Conservation (phyloP, 2,797 vertebrate genomes). For the Cynopterus sphinx region DNA sequence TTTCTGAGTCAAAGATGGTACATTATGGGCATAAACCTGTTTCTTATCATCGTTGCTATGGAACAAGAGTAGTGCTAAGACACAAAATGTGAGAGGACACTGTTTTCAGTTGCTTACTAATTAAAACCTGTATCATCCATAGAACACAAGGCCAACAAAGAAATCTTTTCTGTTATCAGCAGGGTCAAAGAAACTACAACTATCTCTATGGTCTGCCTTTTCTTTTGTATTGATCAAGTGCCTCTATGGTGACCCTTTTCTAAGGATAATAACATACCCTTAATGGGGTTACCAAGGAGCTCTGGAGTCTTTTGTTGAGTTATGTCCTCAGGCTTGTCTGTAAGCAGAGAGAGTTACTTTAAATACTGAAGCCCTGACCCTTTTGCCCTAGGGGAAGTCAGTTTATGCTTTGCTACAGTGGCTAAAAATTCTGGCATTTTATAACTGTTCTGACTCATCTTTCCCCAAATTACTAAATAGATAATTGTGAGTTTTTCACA, state of each 20-base stretch:
- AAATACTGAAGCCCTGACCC: not conserved
- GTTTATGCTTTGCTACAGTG: not conserved
- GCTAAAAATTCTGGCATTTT: not conserved
- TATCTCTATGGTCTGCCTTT: not conserved
- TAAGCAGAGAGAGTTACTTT: not conserved
- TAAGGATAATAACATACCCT: not conserved
- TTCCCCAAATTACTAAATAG: constrained; percentile 27
- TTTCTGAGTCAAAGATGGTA: not conserved
- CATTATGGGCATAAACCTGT: not conserved
- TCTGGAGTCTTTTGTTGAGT: not conserved
- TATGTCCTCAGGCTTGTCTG: not conserved
- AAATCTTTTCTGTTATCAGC: not conserved
- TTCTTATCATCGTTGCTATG: not conserved
- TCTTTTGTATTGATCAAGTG: not conserved
- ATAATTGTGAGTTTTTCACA: not conserved
- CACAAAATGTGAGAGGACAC: not conserved
- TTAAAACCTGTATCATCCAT: not conserved
- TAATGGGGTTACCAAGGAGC: not conserved
- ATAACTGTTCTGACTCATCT: not conserved
- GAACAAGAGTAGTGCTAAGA: not conserved
- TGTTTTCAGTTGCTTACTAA: not conserved
- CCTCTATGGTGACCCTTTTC: not conserved
- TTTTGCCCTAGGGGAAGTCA: not conserved
- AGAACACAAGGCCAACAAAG: not conserved
- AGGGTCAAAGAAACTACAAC: not conserved